Evolutionary conservation across 2,113 vertebrate genomes (phyloP), one percentile per base, ranked within the genome.

Genomic region (Phyllopteryx taeniolatus): DNA sequence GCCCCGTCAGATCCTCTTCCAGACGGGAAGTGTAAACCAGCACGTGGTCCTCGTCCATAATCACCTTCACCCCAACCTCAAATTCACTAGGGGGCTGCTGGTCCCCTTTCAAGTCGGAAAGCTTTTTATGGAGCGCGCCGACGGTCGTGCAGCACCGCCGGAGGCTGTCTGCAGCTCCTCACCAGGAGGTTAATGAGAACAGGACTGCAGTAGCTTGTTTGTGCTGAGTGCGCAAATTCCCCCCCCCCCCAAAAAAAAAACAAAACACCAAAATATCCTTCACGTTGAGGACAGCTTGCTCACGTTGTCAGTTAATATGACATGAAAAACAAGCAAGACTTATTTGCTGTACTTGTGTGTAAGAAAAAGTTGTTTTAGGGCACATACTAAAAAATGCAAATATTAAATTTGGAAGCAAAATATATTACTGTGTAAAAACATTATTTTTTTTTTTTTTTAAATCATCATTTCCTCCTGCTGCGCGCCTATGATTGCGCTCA

Each of bases 1-100:
- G 42, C 47, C 35, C 43, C 27, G 35, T 79, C 75, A 70, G 62
- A 72, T 74, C 74, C 67, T 72, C 42, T 68, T 57, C 66, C 65
- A 68, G 31, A 75, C 84, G 83, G 77, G 75, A 88, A 78, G 39
- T 70, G 71, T 83, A 74, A 84, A 90, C 72, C 74, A n/a, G 42
- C 17, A 67, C 72, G 70, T 44, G 42, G 4, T 42, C 67, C 62
- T 69, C 22, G 44, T 15, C 22, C 8, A 27, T 54, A 43, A 84
- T 82, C 65, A 71, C 67, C 7, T 11, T 22, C 0, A 35, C 59
- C 69, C 46, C 51, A 62, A 68, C 69, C n/a, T 59, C 3, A 4
- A 8, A 71, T 79, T 82, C 80, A 83, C 68, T 77, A 79, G 68
- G 31, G 66, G 57, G 27, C 56, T 72, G 20, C 57, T 61, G 67